Evolutionary conservation across 2,113 vertebrate species (phyloP).

Genomic region (Merops nubicus): DNA sequence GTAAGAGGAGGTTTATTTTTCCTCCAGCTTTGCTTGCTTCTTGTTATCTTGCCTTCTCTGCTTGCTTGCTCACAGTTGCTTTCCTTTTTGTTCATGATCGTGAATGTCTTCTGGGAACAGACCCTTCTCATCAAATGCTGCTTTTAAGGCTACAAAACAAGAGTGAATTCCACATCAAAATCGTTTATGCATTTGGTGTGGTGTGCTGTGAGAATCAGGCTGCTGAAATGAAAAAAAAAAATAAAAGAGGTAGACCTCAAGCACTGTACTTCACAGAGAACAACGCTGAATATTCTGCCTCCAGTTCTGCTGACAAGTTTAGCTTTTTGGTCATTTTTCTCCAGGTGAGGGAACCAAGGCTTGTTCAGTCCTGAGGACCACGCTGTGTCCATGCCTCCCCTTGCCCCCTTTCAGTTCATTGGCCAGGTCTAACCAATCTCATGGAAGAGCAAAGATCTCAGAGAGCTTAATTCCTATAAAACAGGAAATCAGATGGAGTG

Average conservation of each 20-base stretch:
- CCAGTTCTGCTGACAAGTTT: background rate
- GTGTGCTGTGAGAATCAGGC: background rate
- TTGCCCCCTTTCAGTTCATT: background rate
- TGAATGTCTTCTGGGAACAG: slow-evolving; percentile 81
- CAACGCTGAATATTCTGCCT: background rate
- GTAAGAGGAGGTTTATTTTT: slow-evolving; percentile 45
- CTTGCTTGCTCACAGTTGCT: slow-evolving; percentile 22
- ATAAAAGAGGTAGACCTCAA: background rate
- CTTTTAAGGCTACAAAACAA: slow-evolving; percentile 73
- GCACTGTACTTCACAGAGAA: background rate
- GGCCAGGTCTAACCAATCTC: background rate
- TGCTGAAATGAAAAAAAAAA: background rate
- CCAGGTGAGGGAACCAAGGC: background rate
- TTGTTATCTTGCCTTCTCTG: slow-evolving; percentile 55
- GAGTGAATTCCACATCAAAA: slow-evolving; percentile 58
- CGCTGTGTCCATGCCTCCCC: fast-evolving
- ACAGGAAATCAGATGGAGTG: background rate
- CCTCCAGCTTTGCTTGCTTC: slow-evolving; percentile 50
- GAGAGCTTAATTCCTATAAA: background rate
- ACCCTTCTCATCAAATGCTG: slow-evolving; percentile 77
- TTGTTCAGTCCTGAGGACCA: background rate
- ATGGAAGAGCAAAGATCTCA: background rate
- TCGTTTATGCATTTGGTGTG: slow-evolving; percentile 7
- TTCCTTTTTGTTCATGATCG: slow-evolving; percentile 66
- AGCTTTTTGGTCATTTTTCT: background rate